Conservation (phyloP, 1,140 invertebrate species). For the Episyrphus balteatus region DNA sequence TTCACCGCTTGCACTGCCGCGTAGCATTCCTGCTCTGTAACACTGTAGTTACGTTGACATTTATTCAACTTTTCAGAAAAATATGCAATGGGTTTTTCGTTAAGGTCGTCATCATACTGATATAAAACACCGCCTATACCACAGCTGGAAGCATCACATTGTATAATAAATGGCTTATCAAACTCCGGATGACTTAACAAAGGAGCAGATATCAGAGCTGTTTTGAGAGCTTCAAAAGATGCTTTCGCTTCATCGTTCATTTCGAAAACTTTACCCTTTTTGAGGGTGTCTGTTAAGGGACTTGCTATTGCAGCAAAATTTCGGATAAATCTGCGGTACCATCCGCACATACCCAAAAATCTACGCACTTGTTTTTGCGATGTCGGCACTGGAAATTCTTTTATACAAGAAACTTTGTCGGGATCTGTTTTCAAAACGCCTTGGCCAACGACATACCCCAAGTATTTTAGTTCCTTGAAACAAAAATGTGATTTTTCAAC, state of each 20-base stretch:
- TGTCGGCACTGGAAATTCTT: constrained; percentile 2
- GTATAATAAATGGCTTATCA: constrained; percentile 19
- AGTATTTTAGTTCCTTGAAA: constrained; percentile 6
- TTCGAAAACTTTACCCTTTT: constrained; percentile 10
- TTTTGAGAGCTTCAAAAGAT: constrained; percentile 25
- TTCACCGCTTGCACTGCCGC: constrained; percentile 37
- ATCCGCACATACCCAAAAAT: background rate
- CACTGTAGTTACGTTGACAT: constrained; percentile 26
- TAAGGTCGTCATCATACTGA: constrained; percentile 16
- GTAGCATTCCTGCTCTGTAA: constrained; percentile 39
- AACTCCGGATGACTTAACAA: constrained; percentile 28
- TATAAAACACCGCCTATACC: constrained; percentile 28
- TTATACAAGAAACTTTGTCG: constrained; percentile 9
- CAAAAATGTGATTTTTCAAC: constrained; percentile 35
- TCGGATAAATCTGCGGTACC: background rate
- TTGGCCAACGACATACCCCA: background rate
- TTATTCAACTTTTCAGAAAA: constrained; percentile 3
- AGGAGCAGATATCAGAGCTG: constrained; percentile 20
- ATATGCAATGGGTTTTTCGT: constrained; percentile 24
- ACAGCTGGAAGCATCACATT: constrained; percentile 29
- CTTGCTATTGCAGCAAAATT: background rate
- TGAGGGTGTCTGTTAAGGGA: background rate
- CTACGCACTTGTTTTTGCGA: background rate
- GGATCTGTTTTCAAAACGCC: constrained; percentile 4
- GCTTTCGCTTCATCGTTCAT: constrained; percentile 17